Conservation (phyloP, 1,140 invertebrate genomes). For the Drosophila orena region DNA sequence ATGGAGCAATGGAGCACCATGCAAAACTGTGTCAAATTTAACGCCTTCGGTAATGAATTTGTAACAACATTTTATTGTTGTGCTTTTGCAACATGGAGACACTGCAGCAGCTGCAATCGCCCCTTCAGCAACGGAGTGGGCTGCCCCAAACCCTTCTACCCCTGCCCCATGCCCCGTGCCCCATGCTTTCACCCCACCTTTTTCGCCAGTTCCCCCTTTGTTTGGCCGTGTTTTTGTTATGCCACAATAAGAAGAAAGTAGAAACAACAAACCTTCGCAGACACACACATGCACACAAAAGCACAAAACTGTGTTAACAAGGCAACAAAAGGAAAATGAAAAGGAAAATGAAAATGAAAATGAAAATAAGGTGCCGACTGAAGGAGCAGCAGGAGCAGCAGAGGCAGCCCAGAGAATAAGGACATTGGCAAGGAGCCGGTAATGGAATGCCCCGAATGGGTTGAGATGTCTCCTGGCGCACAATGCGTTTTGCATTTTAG, state of each 20-base stretch:
- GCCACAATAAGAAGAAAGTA: slow-evolving; percentile 64
- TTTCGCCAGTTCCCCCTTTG: slow-evolving; percentile 15
- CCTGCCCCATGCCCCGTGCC: too few species aligned
- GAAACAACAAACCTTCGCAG: slow-evolving; percentile 49
- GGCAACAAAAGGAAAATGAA: slow-evolving; percentile 43
- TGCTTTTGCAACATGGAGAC: slow-evolving; percentile 58
- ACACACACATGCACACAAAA: slow-evolving; percentile 72
- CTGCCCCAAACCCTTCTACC: neutral
- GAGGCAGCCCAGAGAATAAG: slow-evolving; percentile 30
- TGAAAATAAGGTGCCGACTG: slow-evolving; percentile 17
- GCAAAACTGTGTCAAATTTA: slow-evolving; percentile 83
- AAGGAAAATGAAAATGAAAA: neutral
- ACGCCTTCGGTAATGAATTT: slow-evolving; percentile 84
- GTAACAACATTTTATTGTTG: slow-evolving; percentile 83
- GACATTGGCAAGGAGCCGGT: slow-evolving; percentile 46
- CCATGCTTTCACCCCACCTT: slow-evolving; percentile 5
- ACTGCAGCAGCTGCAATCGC: slow-evolving; percentile 34
- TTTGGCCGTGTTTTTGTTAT: slow-evolving; percentile 70
- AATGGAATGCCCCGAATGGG: slow-evolving; percentile 24
- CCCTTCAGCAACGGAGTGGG: neutral
- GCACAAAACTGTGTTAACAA: slow-evolving; percentile 83
- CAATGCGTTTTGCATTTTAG: slow-evolving; percentile 82
- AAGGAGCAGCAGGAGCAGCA: slow-evolving; percentile 13
- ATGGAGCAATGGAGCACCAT: slow-evolving; percentile 48
- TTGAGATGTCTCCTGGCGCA: slow-evolving; percentile 43